A percentile compares a stretch with the other conserved stretches of the same genome.
These are phyloP conservation scores for Pandemis heparana DNA, from an alignment of 2,888 invertebrate genomes.

Conservation along the genomic window DNA sequence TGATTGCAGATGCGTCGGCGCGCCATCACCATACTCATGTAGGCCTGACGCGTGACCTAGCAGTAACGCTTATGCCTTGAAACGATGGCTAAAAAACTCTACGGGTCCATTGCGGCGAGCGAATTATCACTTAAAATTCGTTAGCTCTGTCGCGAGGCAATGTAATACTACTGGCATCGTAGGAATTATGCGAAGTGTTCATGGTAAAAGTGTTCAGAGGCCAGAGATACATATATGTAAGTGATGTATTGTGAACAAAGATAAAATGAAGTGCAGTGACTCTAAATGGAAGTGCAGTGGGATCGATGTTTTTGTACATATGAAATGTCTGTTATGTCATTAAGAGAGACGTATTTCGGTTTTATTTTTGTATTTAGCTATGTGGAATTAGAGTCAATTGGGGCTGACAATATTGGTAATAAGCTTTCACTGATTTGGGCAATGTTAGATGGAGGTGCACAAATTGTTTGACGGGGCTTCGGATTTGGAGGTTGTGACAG, in stretches of 20 bases:
- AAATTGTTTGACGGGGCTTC: slow-evolving; percentile 64
- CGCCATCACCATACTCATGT: slow-evolving; percentile 19
- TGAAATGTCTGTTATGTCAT: slow-evolving; percentile 6
- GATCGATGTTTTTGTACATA: slow-evolving; percentile 41
- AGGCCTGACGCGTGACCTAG: not conserved
- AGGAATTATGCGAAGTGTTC: not conserved
- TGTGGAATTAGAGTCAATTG: slow-evolving; percentile 25
- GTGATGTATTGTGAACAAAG: not conserved
- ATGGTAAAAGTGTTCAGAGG: not conserved
- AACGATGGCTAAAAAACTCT: not conserved
- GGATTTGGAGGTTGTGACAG: slow-evolving; percentile 71
- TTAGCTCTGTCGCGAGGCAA: not conserved
- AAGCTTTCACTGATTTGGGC: slow-evolving; percentile 18
- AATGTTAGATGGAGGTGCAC: slow-evolving; percentile 55
- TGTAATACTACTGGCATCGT: not conserved
- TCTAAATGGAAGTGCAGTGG: not conserved
- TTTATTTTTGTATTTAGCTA: slow-evolving; percentile 34
- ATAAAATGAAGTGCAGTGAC: slow-evolving; percentile 3
- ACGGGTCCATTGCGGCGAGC: not conserved
- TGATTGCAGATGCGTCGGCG: slow-evolving; percentile 52
- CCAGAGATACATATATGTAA: not conserved
- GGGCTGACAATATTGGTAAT: slow-evolving; percentile 33
- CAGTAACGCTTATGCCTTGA: not conserved
- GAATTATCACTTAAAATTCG: not conserved
- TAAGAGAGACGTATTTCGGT: slow-evolving; percentile 30